Percentiles rank a stretch among this genome's conserved stretches.
These are phyloP conservation scores for Oceanodroma tethys DNA, from an alignment of 2,113 vertebrate genomes.

Conservation along the genomic window DNA sequence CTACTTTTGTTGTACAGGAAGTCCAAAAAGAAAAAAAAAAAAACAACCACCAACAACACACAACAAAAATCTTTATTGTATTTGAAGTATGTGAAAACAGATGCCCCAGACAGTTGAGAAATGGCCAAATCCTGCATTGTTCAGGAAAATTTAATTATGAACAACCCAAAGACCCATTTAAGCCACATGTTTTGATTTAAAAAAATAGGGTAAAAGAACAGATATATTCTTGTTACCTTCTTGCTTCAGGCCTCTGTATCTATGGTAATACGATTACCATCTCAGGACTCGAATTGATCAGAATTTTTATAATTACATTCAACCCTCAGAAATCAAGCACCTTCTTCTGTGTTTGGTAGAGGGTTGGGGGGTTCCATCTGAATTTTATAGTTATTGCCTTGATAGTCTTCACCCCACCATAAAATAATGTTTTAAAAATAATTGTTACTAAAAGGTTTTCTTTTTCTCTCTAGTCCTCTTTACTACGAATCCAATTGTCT, in stretches of 20 bases:
- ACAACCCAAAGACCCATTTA: neutral
- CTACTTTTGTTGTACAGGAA: neutral
- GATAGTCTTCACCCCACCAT: neutral
- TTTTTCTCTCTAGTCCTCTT: neutral
- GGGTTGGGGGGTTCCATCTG: too few species aligned
- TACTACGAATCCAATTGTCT: neutral
- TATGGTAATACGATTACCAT: neutral
- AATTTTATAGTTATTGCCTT: neutral
- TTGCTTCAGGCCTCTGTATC: neutral
- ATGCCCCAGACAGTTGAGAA: slow-evolving; percentile 8
- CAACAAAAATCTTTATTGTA: neutral
- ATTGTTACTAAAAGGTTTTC: neutral
- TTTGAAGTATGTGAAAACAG: slow-evolving; percentile 46
- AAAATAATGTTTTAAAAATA: neutral
- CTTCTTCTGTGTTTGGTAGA: neutral
- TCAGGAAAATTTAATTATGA: slow-evolving; percentile 26
- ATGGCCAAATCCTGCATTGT: neutral
- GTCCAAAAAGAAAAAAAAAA: neutral
- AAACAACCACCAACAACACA: too few species aligned
- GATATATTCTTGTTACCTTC: neutral
- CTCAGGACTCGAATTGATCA: neutral
- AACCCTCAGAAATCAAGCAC: neutral
- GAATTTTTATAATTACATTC: neutral
- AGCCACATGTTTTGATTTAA: neutral
- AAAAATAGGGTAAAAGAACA: neutral